Evolutionary conservation across 2,113 vertebrate species (phyloP), one percentile per base, ranked within the genome.

Genomic region (Illadopsis cleaveri): DNA sequence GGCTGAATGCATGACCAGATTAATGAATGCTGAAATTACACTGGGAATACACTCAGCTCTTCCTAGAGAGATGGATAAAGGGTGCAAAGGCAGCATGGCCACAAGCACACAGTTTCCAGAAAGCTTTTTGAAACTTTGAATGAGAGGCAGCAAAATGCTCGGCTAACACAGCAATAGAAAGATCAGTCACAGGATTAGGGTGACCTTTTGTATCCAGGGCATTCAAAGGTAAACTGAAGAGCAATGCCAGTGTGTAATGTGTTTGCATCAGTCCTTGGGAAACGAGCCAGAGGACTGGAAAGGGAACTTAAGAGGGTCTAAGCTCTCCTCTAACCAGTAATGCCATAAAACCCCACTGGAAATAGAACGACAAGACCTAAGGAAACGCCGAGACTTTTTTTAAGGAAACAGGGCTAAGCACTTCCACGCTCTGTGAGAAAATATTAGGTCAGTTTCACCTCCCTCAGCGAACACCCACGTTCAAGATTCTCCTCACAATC

Each of bases 51-150:
- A 54, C 58, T 51, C 76, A 58, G 71, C 72, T 86, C 73, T 93
- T 89, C 44, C n/a, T 56, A 48, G 86, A 13, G 45, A 80, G 37
- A 38, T 0, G 68, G 13, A 50, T 11, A 79, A 81, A 73, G 37
- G 44, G 35, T 4, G 70, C 24, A 61, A 53, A 54, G 31, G 84
- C 71, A 81, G 86, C 79, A 71, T 0, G 53, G 72, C 91, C 84
- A 73, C 81, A 78, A 11, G 16, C 70, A 37, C 50, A 71, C 50
- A n/a, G 70, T 35, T 89, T 91, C 82, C 92, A 94, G 89, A 93
- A 92, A 71, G 82, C 82, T 90, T 93, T 95, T 88, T 19, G 37
- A 51, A 94, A 96, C 85, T 94, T 38, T 89, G 82, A 83, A 90
- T 77, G 90, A 57, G 71, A 62, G 54, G 27, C 62, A 83, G 72